Evolutionary conservation across 92 coral and sea anemone species (phyloP).

Genomic region (Phymanthus crucifer): DNA sequence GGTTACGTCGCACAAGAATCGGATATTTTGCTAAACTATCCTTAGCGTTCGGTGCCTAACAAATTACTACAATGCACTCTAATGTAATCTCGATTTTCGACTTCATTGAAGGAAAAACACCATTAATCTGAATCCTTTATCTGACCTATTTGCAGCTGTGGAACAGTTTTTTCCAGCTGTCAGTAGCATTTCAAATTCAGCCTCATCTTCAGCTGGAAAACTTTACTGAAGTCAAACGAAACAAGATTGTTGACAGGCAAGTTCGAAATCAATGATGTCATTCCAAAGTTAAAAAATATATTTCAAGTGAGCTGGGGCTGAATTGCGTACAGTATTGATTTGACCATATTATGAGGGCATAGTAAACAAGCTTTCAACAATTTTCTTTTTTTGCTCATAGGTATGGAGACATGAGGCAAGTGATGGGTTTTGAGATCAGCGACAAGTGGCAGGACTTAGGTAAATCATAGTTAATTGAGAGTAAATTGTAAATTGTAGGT

Average conservation of each 20-base stretch:
- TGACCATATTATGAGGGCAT: neutral
- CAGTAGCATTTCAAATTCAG: slow-evolving; percentile 91
- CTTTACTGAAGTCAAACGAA: slow-evolving; percentile 88
- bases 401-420: slow-evolving; percentile 97
- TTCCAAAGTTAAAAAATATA: neutral
- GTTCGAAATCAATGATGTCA: neutral
- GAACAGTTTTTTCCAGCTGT: slow-evolving; percentile 89
- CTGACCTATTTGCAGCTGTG: slow-evolving; percentile 63
- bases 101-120: no score
- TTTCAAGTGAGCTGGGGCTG: neutral
- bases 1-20: no score
- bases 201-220: slow-evolving; percentile 86
- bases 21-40: no score
- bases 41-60: no score
- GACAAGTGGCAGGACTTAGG: slow-evolving; percentile 95
- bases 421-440: slow-evolving; percentile 92
- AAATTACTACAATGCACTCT: no score
- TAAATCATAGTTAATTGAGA: no score
- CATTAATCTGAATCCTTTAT: neutral
- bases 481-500: no score
- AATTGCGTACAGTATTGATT: neutral
- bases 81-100: neutral
- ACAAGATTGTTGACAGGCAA: slow-evolving; percentile 93
- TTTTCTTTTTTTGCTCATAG: no score
- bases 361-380: neutral